Conservation (phyloP, 2,888 invertebrate genomes). For the Metellina segmentata region DNA sequence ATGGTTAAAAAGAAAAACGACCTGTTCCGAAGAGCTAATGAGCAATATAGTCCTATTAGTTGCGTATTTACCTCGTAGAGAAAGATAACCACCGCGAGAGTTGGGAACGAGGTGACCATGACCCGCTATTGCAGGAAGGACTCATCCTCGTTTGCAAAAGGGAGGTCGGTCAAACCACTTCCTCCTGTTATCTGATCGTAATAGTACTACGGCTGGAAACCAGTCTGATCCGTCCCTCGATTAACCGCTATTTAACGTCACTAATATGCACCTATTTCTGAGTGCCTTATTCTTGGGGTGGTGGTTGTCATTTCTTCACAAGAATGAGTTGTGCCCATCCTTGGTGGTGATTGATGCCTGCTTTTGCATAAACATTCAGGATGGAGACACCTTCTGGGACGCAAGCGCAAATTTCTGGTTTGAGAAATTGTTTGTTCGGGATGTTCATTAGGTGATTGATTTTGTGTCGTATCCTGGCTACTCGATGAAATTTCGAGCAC, state of each 20-base stretch:
- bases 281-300: not conserved
- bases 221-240: not conserved
- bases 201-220: not conserved
- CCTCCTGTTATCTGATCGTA: constrained; percentile 31
- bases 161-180: constrained; percentile 20
- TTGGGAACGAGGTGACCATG: constrained; percentile 55
- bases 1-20: not conserved
- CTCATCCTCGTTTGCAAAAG: not conserved
- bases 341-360: too few species aligned
- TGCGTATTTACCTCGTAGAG: not conserved
- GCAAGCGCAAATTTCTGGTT: too few species aligned
- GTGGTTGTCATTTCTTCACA: not conserved
- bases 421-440: too few species aligned
- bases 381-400: too few species aligned
- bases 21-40: too few species aligned
- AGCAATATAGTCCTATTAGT: too few species aligned
- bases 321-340: not conserved
- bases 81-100: not conserved
- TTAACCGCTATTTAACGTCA: constrained; percentile 22
- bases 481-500: too few species aligned
- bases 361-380: too few species aligned
- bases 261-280: not conserved
- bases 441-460: too few species aligned
- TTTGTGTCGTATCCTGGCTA: too few species aligned
- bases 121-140: constrained; percentile 52